These are phyloP conservation scores for Phoxinus dragarum DNA, from an alignment of 2,797 vertebrate genomes.

Conservation along the genomic window DNA sequence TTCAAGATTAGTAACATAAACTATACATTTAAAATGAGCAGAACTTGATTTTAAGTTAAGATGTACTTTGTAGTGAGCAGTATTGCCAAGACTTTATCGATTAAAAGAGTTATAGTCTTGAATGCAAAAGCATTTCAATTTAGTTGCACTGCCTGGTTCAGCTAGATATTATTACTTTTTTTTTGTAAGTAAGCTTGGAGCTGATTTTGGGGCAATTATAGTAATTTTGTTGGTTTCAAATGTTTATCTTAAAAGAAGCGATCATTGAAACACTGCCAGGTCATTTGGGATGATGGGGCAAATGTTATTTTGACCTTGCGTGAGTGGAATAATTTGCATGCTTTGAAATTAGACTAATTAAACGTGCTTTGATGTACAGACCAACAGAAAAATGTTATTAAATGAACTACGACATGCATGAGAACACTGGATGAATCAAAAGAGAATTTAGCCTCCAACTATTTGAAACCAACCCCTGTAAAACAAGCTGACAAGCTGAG, in stretches of 20 bases:
- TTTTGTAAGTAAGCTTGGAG: not conserved
- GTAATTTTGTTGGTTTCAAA: conserved; percentile 1
- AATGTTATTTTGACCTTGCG: conserved; percentile 17
- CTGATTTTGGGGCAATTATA: not conserved
- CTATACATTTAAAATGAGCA: not conserved
- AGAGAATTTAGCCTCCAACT: conserved; percentile 22
- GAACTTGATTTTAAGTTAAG: not conserved
- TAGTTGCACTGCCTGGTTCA: not conserved
- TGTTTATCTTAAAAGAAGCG: not conserved
- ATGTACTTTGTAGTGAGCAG: not conserved
- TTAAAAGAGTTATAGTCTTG: not conserved
- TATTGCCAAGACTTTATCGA: not conserved
- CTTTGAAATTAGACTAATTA: conserved; percentile 49
- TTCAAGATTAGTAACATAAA: not conserved
- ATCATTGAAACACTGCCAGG: not conserved
- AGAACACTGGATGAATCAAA: conserved; percentile 31
- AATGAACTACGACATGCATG: conserved; percentile 29
- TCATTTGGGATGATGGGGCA: not conserved
- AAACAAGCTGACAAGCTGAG: conserved; percentile 19
- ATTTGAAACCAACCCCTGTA: not conserved
- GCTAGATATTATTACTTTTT: not conserved
- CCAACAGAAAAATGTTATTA: conserved; percentile 45
- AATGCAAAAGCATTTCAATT: not conserved
- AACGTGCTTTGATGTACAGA: conserved; percentile 47
- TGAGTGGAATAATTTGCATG: conserved; percentile 39